Evolutionary conservation across 2,888 invertebrate genomes (phyloP).

Genomic region (Drosophila nigricruria): DNA sequence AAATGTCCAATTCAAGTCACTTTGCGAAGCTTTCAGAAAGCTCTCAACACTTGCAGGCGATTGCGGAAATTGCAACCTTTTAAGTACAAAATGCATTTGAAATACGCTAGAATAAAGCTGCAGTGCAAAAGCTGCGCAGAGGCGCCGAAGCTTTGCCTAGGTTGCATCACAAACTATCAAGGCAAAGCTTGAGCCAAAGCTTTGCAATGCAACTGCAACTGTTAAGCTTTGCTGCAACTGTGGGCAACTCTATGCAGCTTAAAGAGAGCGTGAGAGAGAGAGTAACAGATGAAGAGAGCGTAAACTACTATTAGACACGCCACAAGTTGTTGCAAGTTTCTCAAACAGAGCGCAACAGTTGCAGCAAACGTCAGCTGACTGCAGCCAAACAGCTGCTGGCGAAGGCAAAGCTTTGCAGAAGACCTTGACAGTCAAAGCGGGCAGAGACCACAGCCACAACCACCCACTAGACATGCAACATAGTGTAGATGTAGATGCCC

Average conservation of each 20-base stretch:
- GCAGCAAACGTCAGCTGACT: slow-evolving; percentile 29
- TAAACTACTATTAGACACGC: slow-evolving; percentile 13
- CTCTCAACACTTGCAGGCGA: background rate
- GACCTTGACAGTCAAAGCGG: slow-evolving; percentile 39
- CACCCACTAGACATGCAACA: background rate
- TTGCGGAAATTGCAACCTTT: slow-evolving; percentile 2
- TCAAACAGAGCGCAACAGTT: slow-evolving; percentile 66
- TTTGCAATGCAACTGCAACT: slow-evolving; percentile 28
- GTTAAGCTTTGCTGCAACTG: slow-evolving; percentile 20
- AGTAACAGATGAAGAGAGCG: background rate
- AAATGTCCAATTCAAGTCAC: background rate
- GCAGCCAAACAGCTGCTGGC: slow-evolving; percentile 54
- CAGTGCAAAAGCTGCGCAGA: slow-evolving; percentile 24
- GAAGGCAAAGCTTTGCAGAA: slow-evolving; percentile 17
- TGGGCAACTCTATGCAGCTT: slow-evolving; percentile 16
- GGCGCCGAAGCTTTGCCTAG: slow-evolving; percentile 24
- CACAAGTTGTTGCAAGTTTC: slow-evolving; percentile 64
- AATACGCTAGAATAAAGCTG: slow-evolving; percentile 49
- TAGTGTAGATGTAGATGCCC: background rate
- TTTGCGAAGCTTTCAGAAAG: slow-evolving; percentile 15
- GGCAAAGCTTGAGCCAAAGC: slow-evolving; percentile 45
- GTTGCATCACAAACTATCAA: slow-evolving; percentile 51
- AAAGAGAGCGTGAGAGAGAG: slow-evolving; percentile 6
- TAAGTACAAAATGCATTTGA: slow-evolving; percentile 45
- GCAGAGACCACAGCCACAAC: background rate